Percentiles rank a stretch among this genome's conserved stretches.
These are phyloP conservation scores for Byasa hedistus DNA, from an alignment of 2,888 invertebrate genomes.

Conservation along the genomic window DNA sequence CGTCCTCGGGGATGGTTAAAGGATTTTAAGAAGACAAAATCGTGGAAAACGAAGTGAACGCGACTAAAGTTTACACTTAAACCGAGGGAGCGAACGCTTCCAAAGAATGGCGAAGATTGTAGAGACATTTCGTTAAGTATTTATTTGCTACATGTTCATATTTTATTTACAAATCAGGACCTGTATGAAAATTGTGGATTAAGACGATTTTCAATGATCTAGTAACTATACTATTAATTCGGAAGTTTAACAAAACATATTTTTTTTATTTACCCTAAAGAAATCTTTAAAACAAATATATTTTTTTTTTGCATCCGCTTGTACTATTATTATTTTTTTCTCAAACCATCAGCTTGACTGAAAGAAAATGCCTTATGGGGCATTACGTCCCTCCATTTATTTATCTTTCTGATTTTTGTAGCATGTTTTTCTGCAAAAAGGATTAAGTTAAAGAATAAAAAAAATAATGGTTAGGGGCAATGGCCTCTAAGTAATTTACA, in stretches of 20 bases:
- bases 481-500: constrained; percentile 78
- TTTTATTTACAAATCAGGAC: constrained; percentile 14
- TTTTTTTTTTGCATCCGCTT: no score
- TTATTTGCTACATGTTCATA: constrained; percentile 44
- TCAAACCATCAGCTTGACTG: no score
- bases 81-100: constrained; percentile 34
- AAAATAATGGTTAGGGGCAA: constrained; percentile 69
- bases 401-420: no score
- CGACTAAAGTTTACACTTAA: constrained; percentile 42
- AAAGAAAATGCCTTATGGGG: no score
- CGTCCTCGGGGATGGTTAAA: constrained; percentile 57
- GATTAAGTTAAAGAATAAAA: not conserved
- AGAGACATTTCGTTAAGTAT: constrained; percentile 43
- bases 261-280: no score
- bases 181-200: not conserved
- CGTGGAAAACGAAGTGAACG: constrained; percentile 46
- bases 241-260: no score
- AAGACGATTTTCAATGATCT: no score
- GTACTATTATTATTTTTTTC: no score
- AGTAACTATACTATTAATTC: no score
- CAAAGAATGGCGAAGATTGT: constrained; percentile 51
- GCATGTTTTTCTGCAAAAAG: no score
- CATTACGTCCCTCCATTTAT: no score
- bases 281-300: no score
- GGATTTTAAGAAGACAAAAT: constrained; percentile 61